Conservation (phyloP, 2,113 vertebrate species). For the Kobus ellipsiprymnus region DNA sequence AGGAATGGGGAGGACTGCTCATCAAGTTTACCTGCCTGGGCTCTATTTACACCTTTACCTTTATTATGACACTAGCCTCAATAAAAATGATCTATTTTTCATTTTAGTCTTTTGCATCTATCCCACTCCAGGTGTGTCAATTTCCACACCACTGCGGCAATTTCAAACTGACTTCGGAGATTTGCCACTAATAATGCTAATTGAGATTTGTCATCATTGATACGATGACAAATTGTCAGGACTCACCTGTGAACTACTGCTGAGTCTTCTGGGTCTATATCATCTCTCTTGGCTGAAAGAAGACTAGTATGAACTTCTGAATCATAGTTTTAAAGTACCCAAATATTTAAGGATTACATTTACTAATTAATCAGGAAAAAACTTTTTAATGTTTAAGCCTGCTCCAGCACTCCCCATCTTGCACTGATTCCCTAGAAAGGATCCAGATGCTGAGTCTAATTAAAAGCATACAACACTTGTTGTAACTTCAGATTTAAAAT, state of each 20-base stretch:
- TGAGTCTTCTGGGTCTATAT: background rate
- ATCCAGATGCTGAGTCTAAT: background rate
- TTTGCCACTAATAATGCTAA: background rate
- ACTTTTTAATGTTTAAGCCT: background rate
- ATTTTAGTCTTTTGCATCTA: background rate
- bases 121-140: background rate
- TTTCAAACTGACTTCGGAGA: background rate
- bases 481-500: background rate
- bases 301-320: background rate
- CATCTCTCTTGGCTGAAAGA: background rate
- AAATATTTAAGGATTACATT: background rate
- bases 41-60: background rate
- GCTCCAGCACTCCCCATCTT: background rate
- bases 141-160: background rate
- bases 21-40: rapidly evolving
- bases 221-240: background rate
- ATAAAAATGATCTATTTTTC: background rate
- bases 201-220: background rate
- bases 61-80: too few relatives aligned
- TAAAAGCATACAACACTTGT: background rate
- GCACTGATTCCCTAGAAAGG: background rate
- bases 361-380: background rate
- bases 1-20: too few relatives aligned
- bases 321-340: background rate
- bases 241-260: background rate